phyloP scores from a whole-genome alignment of 2,888 invertebrate genomes.

The Stenotaenia linearis region DNA sequence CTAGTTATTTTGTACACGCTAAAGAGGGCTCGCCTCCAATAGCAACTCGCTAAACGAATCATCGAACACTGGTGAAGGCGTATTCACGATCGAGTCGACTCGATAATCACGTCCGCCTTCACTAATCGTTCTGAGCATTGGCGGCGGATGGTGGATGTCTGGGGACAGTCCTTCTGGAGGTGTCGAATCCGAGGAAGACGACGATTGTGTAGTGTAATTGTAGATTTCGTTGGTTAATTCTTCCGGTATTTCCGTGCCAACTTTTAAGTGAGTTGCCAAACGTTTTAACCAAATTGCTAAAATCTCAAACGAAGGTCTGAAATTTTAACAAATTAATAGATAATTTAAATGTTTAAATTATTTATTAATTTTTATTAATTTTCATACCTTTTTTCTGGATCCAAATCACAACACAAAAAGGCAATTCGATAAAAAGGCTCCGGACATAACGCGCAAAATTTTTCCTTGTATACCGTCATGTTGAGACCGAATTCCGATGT shows the following conservation, averaged over 20 bases:
- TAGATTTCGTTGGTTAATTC: slow-evolving; percentile 69
- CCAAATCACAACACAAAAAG: slow-evolving; percentile 81
- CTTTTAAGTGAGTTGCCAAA: slow-evolving; percentile 64
- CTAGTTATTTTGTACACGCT: slow-evolving; percentile 1
- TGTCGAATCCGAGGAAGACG: slow-evolving; percentile 56
- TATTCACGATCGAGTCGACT: slow-evolving; percentile 32
- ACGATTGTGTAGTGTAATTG: slow-evolving; percentile 54
- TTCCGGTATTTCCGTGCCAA: slow-evolving; percentile 58
- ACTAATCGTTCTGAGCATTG: slow-evolving; percentile 41
- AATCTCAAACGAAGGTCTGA: slow-evolving; percentile 80
- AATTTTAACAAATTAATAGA: too few species aligned
- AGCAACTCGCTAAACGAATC: slow-evolving; percentile 29
- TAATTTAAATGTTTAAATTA: too few species aligned
- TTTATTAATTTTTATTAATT: neutral
- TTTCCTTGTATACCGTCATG: slow-evolving; percentile 74
- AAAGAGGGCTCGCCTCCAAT: slow-evolving; percentile 35
- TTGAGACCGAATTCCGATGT: slow-evolving; percentile 88
- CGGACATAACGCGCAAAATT: slow-evolving; percentile 78
- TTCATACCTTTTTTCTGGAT: slow-evolving; percentile 73
- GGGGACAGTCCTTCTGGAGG: slow-evolving; percentile 49
- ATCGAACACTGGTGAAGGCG: slow-evolving; percentile 29
- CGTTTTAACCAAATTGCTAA: slow-evolving; percentile 83
- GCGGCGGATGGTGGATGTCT: slow-evolving; percentile 39
- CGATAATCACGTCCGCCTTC: slow-evolving; percentile 38
- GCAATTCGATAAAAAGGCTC: slow-evolving; percentile 82